Conservation (phyloP, 2,888 invertebrate species). For the Leptopterna dolabrata region DNA sequence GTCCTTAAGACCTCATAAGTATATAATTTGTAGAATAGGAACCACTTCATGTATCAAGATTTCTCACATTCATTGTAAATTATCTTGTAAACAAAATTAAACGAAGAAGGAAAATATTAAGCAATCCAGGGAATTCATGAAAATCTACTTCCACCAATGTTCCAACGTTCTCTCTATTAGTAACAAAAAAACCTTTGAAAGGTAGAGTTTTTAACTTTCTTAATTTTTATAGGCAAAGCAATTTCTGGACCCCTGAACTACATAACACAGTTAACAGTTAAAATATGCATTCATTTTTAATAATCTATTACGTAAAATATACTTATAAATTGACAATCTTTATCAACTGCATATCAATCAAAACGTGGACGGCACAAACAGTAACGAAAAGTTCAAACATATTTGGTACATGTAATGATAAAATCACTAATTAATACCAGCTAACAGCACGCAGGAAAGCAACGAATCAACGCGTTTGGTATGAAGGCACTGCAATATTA, state of each 20-base stretch:
- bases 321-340: background rate
- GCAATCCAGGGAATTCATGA: too few relatives aligned
- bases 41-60: too few relatives aligned
- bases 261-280: background rate
- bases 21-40: too few relatives aligned
- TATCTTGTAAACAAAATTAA: too few relatives aligned
- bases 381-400: conserved; percentile 25
- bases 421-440: background rate
- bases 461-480: background rate
- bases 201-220: too few relatives aligned
- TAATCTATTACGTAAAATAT: background rate
- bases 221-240: background rate
- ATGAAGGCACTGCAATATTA: conserved; percentile 17
- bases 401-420: background rate
- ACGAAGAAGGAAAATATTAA: too few relatives aligned
- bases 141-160: too few relatives aligned
- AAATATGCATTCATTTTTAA: background rate
- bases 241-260: too few relatives aligned
- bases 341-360: background rate
- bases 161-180: too few relatives aligned
- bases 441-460: background rate
- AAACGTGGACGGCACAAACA: conserved; percentile 30
- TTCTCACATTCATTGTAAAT: too few relatives aligned
- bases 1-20: too few relatives aligned
- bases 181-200: too few relatives aligned